phyloP scores from a whole-genome alignment of 2,797 vertebrate genomes.

The Anabacerthia variegaticeps region DNA sequence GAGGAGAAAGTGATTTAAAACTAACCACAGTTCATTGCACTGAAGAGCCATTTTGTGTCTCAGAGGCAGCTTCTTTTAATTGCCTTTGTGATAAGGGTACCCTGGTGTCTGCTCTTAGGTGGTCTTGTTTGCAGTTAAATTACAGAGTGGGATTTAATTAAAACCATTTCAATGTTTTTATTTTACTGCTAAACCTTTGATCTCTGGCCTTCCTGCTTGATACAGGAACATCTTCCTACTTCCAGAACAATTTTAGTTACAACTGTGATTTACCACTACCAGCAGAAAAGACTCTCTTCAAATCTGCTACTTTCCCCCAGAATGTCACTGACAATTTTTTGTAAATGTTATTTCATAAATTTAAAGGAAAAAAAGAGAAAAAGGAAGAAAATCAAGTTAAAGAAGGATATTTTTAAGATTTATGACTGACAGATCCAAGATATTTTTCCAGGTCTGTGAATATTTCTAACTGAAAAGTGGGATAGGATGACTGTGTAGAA shows the following conservation, averaged over 20 bases:
- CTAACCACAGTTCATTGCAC: not conserved
- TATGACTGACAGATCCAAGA: not conserved
- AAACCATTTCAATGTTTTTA: conserved; percentile 41
- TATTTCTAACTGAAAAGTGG: not conserved
- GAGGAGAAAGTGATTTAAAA: not conserved
- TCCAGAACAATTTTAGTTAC: not conserved
- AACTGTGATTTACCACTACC: not conserved
- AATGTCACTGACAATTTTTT: not conserved
- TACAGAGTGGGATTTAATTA: conserved; percentile 8
- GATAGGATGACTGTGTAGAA: not conserved
- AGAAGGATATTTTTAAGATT: not conserved
- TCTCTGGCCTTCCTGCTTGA: not conserved
- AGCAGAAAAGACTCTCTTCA: not conserved
- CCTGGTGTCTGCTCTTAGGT: conserved; percentile 16
- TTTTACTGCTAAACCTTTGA: conserved; percentile 49
- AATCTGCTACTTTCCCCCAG: not conserved
- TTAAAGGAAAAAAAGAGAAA: not conserved
- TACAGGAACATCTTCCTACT: not conserved
- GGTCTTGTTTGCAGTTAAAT: conserved; percentile 45
- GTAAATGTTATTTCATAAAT: not conserved
- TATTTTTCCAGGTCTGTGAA: not conserved
- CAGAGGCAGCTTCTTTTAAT: not conserved
- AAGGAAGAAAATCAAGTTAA: not conserved
- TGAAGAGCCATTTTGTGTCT: not conserved
- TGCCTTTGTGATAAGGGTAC: not conserved